Base-by-base conservation (phyloP, 1,140 invertebrate genomes). In the Camponotus floridanus region DNA sequence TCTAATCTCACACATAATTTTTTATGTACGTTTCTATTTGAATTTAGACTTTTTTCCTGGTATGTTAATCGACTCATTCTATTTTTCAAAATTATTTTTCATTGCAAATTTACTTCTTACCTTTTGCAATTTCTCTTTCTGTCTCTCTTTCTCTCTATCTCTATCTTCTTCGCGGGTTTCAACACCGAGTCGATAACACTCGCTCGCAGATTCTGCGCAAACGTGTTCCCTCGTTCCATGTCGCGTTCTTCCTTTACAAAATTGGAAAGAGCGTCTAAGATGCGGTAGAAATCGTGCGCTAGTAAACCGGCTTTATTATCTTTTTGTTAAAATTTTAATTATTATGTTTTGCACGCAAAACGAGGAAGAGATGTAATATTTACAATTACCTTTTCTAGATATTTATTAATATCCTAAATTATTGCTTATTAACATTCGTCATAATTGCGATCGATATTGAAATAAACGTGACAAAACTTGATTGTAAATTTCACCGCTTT, bases 131-230 rank as follows among this genome's bases (percentile, higher is more conserved):
- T 76, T 62, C 42, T 45, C 42, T 45, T 9, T 45, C 42, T 45
- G 9, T 45, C 42, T 45, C 39, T 42, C 39, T 42, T 7, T 42
- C 45, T 15, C 11, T 48, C 42, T 31, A 33, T 67, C 33, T 74
- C 31, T 76, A 67, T 85, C 21, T 55, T 79, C 74, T 8, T 21
- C 51, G 26, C 13, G 1, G 51, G 36, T 42, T 71, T 81, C 51
- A 61, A 61, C 76, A 18, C 7, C 36, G 79, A 81, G 79, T 81
- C 79, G 55, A 81, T 81, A 81, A 81, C 26, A 59, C 26, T 26
- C 21, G 79, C 79, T 59, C 67, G 79, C 51, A 73, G 67, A 81
- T 45, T 73, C 67, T 81, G 67, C 67, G 79, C 79, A 81, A 81
- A 81, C 67, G 55, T 31, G 36, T 11, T 11, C 76, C 42, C 31